These are phyloP conservation scores for Phalacrocorax brasilianus DNA, from an alignment of 2,113 vertebrate species.

Conservation along the genomic window DNA sequence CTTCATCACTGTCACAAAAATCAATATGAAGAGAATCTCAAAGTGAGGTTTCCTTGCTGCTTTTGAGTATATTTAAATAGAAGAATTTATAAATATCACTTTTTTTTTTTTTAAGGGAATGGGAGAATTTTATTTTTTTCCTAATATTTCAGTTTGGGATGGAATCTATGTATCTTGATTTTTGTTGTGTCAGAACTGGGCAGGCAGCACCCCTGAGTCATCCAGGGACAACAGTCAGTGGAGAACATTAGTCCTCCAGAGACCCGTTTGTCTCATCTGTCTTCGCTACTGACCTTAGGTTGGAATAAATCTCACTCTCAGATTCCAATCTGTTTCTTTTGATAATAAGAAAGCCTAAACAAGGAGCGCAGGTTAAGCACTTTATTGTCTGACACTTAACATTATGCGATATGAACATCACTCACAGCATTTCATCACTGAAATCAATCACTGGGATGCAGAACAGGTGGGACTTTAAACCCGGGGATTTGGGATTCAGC, in stretches of 20 bases:
- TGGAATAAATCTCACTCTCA: neutral
- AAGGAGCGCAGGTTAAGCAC: neutral
- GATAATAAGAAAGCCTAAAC: neutral
- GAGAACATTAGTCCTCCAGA: neutral
- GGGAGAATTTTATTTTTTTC: neutral
- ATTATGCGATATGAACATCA: neutral
- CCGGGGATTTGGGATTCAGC: neutral
- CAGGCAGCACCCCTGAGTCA: neutral
- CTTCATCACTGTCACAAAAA: neutral
- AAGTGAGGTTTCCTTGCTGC: neutral
- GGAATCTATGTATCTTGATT: neutral
- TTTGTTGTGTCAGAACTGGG: neutral
- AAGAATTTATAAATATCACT: neutral
- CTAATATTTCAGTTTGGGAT: neutral
- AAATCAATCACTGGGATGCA: neutral
- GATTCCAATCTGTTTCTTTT: neutral
- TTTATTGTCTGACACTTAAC: neutral
- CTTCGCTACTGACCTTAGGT: neutral
- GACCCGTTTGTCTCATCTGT: neutral
- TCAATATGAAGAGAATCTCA: neutral
- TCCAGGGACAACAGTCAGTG: neutral
- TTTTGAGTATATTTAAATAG: neutral
- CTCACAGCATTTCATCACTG: neutral
- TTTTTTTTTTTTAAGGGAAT: neutral
- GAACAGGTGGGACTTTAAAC: neutral